Evolutionary conservation across 2,888 invertebrate species (phyloP).

Genomic region (Griposia aprilina): DNA sequence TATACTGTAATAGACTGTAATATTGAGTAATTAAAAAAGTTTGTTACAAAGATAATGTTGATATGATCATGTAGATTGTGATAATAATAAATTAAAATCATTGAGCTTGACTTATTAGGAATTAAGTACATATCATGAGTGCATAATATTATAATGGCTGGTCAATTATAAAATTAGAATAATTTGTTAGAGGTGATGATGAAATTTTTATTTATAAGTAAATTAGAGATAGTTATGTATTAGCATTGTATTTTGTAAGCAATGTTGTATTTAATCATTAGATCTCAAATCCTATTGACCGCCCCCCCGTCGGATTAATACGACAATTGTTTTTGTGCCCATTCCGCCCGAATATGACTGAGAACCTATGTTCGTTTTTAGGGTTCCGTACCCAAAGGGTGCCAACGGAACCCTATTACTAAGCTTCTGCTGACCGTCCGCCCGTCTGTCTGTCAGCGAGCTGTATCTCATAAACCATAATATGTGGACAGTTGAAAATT

Average conservation of each 20-base stretch:
- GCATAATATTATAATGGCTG: slow-evolving; percentile 36
- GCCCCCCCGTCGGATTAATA: no score
- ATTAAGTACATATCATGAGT: slow-evolving; percentile 9
- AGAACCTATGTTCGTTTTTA: no score
- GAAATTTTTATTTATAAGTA: slow-evolving; percentile 3
- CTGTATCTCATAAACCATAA: no score
- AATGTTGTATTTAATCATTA: background rate
- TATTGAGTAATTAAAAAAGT: background rate
- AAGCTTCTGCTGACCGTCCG: no score
- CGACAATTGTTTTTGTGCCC: no score
- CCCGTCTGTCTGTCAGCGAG: no score
- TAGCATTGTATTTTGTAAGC: slow-evolving; percentile 21
- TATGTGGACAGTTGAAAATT: no score
- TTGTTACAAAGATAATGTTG: background rate
- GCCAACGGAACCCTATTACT: no score
- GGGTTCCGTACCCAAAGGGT: no score
- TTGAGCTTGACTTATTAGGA: slow-evolving; percentile 1
- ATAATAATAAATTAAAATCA: slow-evolving; percentile 1
- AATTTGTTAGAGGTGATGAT: background rate
- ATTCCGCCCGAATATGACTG: no score
- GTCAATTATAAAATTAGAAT: slow-evolving; percentile 23
- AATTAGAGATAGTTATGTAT: slow-evolving; percentile 5
- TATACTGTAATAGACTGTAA: no score
- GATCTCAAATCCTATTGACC: no score
- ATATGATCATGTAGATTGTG: slow-evolving; percentile 41